These are phyloP conservation scores for Lethocerus indicus DNA, from an alignment of 1,140 invertebrate species.

Conservation along the genomic window DNA sequence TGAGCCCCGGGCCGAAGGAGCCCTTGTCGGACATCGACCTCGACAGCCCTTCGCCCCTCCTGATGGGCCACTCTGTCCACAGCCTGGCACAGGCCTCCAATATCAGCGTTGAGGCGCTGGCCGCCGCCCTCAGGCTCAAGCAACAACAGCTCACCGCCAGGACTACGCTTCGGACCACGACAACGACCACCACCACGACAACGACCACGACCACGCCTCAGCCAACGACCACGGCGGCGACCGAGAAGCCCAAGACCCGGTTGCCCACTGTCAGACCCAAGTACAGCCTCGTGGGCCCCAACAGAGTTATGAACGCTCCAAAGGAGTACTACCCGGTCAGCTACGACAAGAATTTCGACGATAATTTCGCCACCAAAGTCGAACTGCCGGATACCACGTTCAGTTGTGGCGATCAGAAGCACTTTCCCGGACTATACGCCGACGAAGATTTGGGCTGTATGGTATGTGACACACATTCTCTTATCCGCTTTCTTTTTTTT, in stretches of 20 bases:
- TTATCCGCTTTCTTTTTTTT: no score
- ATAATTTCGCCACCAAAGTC: constrained; percentile 66
- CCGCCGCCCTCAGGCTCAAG: constrained; percentile 45
- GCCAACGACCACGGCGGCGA: constrained; percentile 21
- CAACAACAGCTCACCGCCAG: constrained; percentile 29
- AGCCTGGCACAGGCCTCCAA: constrained; percentile 46
- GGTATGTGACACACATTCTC: no score
- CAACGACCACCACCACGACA: constrained; percentile 27
- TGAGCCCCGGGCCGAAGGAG: no score
- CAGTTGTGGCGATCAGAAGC: constrained; percentile 74
- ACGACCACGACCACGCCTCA: constrained; percentile 18
- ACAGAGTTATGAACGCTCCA: constrained; percentile 76
- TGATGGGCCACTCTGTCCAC: constrained; percentile 32
- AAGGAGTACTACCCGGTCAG: constrained; percentile 71
- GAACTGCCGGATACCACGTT: constrained; percentile 74
- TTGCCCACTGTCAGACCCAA: constrained; percentile 19
- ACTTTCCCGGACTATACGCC: constrained; percentile 75
- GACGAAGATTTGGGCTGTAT: constrained; percentile 83
- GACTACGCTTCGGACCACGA: constrained; percentile 13
- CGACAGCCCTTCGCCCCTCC: constrained; percentile 17
- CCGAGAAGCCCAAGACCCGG: constrained; percentile 21
- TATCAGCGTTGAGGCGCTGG: constrained; percentile 51
- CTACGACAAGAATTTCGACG: constrained; percentile 75
- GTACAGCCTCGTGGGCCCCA: constrained; percentile 24
- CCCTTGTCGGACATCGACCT: no score